Percentiles rank a stretch among this genome's conserved stretches.
Conservation (phyloP, 2,113 vertebrate species). For the Forbesichthys papilliferus region DNA sequence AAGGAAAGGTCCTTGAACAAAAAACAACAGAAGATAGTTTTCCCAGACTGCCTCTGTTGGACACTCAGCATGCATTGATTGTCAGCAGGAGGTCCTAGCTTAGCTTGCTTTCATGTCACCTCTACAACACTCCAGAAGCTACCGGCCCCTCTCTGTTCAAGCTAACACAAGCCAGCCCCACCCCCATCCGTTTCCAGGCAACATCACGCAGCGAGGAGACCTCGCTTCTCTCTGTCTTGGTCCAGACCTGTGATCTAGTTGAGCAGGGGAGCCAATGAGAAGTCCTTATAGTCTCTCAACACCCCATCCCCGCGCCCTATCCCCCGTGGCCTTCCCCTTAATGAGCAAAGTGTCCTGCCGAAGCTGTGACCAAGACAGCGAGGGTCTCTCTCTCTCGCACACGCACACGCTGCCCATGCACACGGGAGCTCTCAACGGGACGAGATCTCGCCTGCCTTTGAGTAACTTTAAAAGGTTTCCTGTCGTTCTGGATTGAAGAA, state of each 20-base stretch:
- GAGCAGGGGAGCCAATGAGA: slow-evolving; percentile 58
- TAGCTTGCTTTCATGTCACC: slow-evolving; percentile 5
- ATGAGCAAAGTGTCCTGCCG: slow-evolving; percentile 76
- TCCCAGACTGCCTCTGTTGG: neutral
- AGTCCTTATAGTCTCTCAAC: slow-evolving; percentile 66
- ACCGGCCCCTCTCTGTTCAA: neutral
- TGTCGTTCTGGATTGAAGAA: slow-evolving; percentile 69
- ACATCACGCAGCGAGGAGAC: slow-evolving; percentile 23
- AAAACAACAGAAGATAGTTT: neutral
- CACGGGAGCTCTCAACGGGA: slow-evolving; percentile 37
- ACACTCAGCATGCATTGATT: neutral
- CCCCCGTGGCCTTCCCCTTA: slow-evolving; percentile 66
- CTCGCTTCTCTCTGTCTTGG: slow-evolving; percentile 38
- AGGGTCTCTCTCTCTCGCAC: slow-evolving; percentile 42
- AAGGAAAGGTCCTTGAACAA: neutral
- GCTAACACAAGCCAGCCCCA: slow-evolving; percentile 22
- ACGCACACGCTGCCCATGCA: neutral
- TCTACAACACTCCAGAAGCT: neutral
- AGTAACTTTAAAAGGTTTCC: slow-evolving; percentile 76
- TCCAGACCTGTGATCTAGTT: slow-evolving; percentile 61
- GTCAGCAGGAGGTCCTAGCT: neutral
- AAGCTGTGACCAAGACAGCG: slow-evolving; percentile 60
- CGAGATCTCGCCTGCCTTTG: slow-evolving; percentile 64
- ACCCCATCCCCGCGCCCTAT: slow-evolving; percentile 59
- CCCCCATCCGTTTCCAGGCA: neutral